Evolutionary conservation across 2,888 invertebrate species (phyloP), one percentile per base, ranked within the genome.

Genomic region (Neelides folsomi): DNA sequence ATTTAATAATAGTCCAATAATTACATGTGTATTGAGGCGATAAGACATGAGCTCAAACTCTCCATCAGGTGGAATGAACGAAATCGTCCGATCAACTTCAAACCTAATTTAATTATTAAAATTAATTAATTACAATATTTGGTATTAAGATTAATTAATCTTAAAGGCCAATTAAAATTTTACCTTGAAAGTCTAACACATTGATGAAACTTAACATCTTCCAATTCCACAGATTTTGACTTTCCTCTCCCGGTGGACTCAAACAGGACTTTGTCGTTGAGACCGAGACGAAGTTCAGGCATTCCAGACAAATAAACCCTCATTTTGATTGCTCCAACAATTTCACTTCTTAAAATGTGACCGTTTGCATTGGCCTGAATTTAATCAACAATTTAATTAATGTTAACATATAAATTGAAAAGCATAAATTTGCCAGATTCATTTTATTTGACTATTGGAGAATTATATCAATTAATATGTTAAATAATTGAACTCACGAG

Each of bases 21-120:
- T 68, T 66, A 87, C 93, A 71, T 94, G 94, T 13, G 95, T 97
- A 70, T 92, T 95, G 36, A 97, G 74, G 50, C 95, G 79, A 70
- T 97, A 97, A 0, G 94, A 94, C 95, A 98, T 98, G 53, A 98
- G 73, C 70, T 98, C 97, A 74, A 98, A 97, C 71, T 97, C 97
- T 15, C 97, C 97, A 75, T 97, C 97, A 0, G 97, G 97, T 52
- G 97, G 97, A 67, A 98, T 94, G 70, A 98, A 97, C 0, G 90
- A 94, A 65, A 95, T 95, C 0, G 97, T 98, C 51, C 97, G 79
- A 70, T 98, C 97, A 70, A 95, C 95, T 71, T 98, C 97, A 71
- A 97, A 97, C 51, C 69, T 69, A 54, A 2, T 51, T 39, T 46
- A 19, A 38, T n/a, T n/a, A n/a, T n/a, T n/a, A n/a, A n/a, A n/a